Percentiles rank a stretch among this genome's conserved stretches.
Evolutionary conservation across 2,113 vertebrate genomes (phyloP).

Genomic region (Tragelaphus scriptus): DNA sequence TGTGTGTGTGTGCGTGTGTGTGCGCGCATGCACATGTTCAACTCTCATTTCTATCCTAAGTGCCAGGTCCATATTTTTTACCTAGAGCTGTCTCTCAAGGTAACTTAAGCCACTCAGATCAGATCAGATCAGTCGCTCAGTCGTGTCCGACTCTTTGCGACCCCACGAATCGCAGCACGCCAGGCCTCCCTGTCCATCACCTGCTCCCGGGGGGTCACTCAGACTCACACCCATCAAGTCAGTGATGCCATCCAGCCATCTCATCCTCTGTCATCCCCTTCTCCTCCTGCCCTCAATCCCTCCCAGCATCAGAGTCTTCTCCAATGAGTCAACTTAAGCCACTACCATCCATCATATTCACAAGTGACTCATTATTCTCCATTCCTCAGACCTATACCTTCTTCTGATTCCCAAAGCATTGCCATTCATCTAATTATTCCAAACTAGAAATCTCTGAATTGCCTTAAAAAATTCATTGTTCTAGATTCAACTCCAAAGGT

Average conservation of each 20-base stretch:
- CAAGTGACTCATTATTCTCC: not conserved
- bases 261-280: too few relatives aligned
- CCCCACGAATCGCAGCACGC: too few relatives aligned
- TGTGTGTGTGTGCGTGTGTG: not conserved
- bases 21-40: not conserved
- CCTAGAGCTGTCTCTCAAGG: not conserved
- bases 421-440: not conserved
- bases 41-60: not conserved
- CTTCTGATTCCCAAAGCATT: not conserved
- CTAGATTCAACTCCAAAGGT: not conserved
- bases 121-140: too few relatives aligned
- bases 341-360: not conserved
- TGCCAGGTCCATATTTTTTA: not conserved
- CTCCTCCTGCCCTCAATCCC: too few relatives aligned
- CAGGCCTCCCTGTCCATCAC: too few relatives aligned
- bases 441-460: not conserved
- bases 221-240: too few relatives aligned
- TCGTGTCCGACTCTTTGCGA: too few relatives aligned
- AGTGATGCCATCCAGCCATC: too few relatives aligned
- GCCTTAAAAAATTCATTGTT: not conserved
- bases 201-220: too few relatives aligned
- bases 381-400: not conserved
- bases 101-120: not conserved
- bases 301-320: too few relatives aligned
- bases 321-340: not conserved